Base-by-base conservation (phyloP, 2,888 invertebrate species). In the Hirtodrosophila confusa region DNA sequence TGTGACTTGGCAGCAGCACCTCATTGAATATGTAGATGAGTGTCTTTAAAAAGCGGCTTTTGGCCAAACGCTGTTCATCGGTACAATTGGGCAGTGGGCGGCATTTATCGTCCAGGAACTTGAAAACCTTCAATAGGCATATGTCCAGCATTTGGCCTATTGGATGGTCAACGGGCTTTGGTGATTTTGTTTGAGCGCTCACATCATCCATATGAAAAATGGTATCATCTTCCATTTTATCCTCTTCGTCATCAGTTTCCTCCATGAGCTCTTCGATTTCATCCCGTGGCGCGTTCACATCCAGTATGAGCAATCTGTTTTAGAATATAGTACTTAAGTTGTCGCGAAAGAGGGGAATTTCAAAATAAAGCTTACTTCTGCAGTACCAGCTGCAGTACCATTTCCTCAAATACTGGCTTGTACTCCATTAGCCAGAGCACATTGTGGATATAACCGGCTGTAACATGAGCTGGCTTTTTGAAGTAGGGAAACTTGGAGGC, bases 1-100 rank as follows among this genome's bases (percentile, higher is more conserved):
- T 96, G 91, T 97, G 95, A 0, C 97, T 97, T 0, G 96, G 96
- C 63, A 98, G 91, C 72, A 98, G 94, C 36, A 96, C 93, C 84
- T 94, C 94, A 80, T 98, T 96, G 91, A 98, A 98, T 3, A 95
- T 93, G 66, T 92, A 92, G 65, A 97, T 92, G 50, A 94, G 82
- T 9, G 93, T 91, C 88, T 94, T 94, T 8, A 95, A 92, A 41
- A 89, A 88, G 23, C 88, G 76, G 31, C 69, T 51, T 55, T 94
- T 93, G 74, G 94, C 93, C 75, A 94, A 93, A 9, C 93, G 91
- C 55, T 94, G 70, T 3, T 68, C 78, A 4, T 75, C 80, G 9
- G 12, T 74, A 3, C 51, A 17, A 40, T 64, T 64, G 3, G 61
- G 27, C 4, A 10, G 7, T 40, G 63, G 76, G 4, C 83, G 75